Conservation (phyloP, 2,888 invertebrate species). For the Heterodera filipjevi region DNA sequence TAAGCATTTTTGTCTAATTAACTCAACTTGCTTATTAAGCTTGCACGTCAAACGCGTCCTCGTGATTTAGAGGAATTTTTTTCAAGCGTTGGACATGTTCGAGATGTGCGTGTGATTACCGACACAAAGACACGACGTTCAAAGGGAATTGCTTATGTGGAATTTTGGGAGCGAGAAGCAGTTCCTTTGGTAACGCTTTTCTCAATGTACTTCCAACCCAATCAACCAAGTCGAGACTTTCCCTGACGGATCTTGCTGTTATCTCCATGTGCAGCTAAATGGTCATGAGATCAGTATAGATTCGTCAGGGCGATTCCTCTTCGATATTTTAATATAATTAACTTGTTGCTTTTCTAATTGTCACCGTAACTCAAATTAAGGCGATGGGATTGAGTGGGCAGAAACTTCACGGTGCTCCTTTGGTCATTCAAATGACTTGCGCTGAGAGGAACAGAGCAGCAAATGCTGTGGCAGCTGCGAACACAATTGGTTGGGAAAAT, state of each 20-base stretch:
- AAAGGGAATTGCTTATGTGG: conserved; percentile 99
- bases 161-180: conserved; percentile 95
- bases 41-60: conserved; percentile 59
- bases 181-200: conserved; percentile 79
- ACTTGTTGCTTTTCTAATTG: too few relatives aligned
- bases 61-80: conserved; percentile 82
- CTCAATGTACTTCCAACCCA: neutral
- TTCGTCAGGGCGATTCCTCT: conserved; percentile 18
- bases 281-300: conserved; percentile 34
- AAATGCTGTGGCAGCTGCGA: conserved; percentile 58
- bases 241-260: conserved; percentile 25
- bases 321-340: neutral
- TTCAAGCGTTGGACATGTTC: conserved; percentile 90
- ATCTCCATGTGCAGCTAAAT: conserved; percentile 17
- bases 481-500: conserved; percentile 31
- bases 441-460: conserved; percentile 75
- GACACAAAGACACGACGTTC: conserved; percentile 97
- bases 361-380: conserved; percentile 68
- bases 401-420: conserved; percentile 89
- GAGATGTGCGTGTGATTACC: conserved; percentile 95
- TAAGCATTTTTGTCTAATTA: neutral
- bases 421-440: conserved; percentile 96
- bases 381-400: conserved; percentile 94
- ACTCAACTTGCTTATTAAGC: conserved; percentile 38
- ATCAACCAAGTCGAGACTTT: neutral